Conservation (phyloP, 2,888 invertebrate genomes). For the Drosophila macrothrix region DNA sequence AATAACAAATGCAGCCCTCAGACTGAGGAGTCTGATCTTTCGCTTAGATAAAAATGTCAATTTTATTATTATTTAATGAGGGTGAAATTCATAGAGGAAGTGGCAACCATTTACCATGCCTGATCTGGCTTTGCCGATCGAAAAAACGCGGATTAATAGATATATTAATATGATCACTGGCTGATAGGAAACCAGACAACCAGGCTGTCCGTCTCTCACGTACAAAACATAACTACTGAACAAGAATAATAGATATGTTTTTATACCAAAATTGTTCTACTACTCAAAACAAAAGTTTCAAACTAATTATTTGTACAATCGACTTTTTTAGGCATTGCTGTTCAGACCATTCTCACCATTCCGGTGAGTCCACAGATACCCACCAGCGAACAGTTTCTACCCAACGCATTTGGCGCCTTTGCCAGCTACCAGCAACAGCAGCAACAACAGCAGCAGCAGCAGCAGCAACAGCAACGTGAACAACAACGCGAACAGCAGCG, state of each 20-base stretch:
- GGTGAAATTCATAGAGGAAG: not conserved
- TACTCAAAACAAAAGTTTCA: not conserved
- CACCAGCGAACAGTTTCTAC: slow-evolving; percentile 87
- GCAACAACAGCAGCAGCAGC: slow-evolving; percentile 58
- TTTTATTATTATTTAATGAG: not conserved
- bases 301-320: not conserved
- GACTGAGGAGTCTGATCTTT: not conserved
- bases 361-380: slow-evolving; percentile 95
- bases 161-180: no score
- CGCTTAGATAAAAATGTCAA: not conserved
- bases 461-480: slow-evolving; percentile 67
- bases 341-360: slow-evolving; percentile 97
- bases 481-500: slow-evolving; percentile 62
- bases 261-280: not conserved
- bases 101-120: not conserved
- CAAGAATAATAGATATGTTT: rapidly evolving
- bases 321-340: slow-evolving; percentile 91
- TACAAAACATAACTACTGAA: not conserved
- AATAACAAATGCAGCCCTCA: not conserved
- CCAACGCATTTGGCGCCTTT: slow-evolving; percentile 82
- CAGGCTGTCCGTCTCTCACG: not conserved
- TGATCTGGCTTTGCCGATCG: not conserved
- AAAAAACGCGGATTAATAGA: not conserved
- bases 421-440: slow-evolving; percentile 76
- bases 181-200: not conserved